phyloP scores from a whole-genome alignment of 2,888 invertebrate species.

The Imbricaverruca yamaguchii region DNA sequence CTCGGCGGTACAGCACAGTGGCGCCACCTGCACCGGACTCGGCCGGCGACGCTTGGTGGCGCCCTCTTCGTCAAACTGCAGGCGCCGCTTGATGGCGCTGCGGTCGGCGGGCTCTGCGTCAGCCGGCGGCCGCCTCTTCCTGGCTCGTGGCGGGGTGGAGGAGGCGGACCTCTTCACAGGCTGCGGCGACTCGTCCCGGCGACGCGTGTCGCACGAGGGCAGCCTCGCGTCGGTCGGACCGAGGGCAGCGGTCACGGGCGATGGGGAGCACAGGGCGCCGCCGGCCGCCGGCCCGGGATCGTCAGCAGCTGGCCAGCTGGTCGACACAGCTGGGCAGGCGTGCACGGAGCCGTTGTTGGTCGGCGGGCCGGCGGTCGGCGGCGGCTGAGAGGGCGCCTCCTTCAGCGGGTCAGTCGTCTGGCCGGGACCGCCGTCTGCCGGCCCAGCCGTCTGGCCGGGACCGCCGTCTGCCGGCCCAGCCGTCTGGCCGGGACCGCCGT shows the following conservation, averaged over 20 bases:
- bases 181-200: background rate
- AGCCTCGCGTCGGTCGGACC: background rate
- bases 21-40: background rate
- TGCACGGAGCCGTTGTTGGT: too few species aligned
- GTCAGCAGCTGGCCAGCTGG: background rate
- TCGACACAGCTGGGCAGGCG: background rate
- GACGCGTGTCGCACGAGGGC: background rate
- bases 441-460: too few species aligned
- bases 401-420: too few species aligned
- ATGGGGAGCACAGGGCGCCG: background rate
- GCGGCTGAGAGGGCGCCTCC: too few species aligned
- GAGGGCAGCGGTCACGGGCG: background rate
- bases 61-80: constrained; percentile 12
- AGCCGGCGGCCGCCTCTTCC: constrained; percentile 12
- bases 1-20: background rate
- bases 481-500: too few species aligned
- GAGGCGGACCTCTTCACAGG: background rate
- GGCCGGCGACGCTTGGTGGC: background rate
- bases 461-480: too few species aligned
- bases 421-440: too few species aligned
- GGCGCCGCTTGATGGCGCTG: constrained; percentile 10
- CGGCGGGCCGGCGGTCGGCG: too few species aligned
- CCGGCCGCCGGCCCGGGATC: background rate
- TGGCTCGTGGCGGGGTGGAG: background rate
- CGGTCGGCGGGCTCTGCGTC: constrained; percentile 34